A percentile compares a stretch with the other conserved stretches of the same genome.
phyloP scores from a whole-genome alignment of 2,113 vertebrate species.

The Lutjanus erythropterus region DNA sequence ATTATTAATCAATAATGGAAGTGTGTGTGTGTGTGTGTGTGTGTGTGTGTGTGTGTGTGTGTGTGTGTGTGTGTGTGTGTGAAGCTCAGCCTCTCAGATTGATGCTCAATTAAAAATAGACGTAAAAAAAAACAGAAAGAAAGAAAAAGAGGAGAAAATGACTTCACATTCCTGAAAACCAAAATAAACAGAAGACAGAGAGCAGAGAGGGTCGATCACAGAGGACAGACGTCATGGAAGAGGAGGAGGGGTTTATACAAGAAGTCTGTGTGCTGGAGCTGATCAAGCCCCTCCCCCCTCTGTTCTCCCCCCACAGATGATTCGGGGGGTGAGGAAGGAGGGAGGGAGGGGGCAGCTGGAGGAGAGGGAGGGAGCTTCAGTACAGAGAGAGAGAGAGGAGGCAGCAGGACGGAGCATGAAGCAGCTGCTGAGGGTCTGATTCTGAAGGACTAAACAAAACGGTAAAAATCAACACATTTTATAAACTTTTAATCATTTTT shows the following conservation, averaged over 20 bases:
- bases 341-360: constrained; percentile 52
- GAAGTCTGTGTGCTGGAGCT: constrained; percentile 70
- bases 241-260: constrained; percentile 37
- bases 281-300: constrained; percentile 70
- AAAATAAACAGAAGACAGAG: constrained; percentile 76
- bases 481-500: neutral
- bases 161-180: constrained; percentile 68
- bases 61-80: no score
- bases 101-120: neutral
- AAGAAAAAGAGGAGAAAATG: constrained; percentile 59
- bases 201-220: no score
- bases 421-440: constrained; percentile 28
- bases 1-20: no score
- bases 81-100: constrained; percentile 27
- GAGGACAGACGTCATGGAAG: constrained; percentile 81
- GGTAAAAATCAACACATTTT: constrained; percentile 43
- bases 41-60: no score
- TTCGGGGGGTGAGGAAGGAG: constrained; percentile 15
- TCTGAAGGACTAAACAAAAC: constrained; percentile 40
- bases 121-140: constrained; percentile 27
- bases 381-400: constrained; percentile 23
- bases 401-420: constrained; percentile 51
- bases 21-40: no score
- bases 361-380: constrained; percentile 31
- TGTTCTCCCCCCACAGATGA: constrained; percentile 77